These are phyloP conservation scores for Neodon shergylaensis DNA, from an alignment of 2,113 vertebrate genomes.

Conservation along the genomic window DNA sequence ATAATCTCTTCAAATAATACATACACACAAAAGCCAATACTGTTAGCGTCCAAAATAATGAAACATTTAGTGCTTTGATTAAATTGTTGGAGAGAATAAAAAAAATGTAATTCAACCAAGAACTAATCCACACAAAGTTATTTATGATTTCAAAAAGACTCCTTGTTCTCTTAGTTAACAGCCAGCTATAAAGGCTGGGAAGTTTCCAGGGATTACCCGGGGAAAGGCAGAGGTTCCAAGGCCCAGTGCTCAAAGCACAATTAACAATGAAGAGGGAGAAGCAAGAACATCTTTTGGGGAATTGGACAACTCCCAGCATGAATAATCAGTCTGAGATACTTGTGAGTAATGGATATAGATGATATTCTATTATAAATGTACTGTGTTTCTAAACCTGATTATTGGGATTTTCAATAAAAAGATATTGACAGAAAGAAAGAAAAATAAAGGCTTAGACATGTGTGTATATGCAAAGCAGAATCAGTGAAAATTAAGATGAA, in stretches of 20 bases:
- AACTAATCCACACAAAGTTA: conserved; percentile 47
- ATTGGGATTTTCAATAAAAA: conserved; percentile 47
- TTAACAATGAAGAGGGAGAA: conserved; percentile 30
- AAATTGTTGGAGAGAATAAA: conserved; percentile 9
- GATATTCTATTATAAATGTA: background rate
- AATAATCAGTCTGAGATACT: background rate
- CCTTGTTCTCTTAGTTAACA: conserved; percentile 55
- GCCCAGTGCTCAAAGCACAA: background rate
- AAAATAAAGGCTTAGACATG: background rate
- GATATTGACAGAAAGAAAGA: background rate
- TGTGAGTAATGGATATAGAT: background rate
- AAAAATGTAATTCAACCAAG: conserved; percentile 48
- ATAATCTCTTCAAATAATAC: conserved; percentile 43
- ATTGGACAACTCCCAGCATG: background rate
- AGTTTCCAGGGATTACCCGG: conserved; percentile 37
- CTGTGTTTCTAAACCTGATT: conserved; percentile 36
- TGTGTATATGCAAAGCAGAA: background rate
- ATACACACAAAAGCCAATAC: background rate
- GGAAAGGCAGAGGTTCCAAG: conserved; percentile 20
- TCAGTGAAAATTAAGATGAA: background rate
- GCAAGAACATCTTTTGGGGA: background rate
- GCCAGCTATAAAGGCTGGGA: conserved; percentile 29
- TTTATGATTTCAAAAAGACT: conserved; percentile 5
- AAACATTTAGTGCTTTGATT: background rate
- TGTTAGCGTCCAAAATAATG: background rate